phyloP scores from a whole-genome alignment of 1,140 invertebrate species.

The Acromyrmex heyeri region DNA sequence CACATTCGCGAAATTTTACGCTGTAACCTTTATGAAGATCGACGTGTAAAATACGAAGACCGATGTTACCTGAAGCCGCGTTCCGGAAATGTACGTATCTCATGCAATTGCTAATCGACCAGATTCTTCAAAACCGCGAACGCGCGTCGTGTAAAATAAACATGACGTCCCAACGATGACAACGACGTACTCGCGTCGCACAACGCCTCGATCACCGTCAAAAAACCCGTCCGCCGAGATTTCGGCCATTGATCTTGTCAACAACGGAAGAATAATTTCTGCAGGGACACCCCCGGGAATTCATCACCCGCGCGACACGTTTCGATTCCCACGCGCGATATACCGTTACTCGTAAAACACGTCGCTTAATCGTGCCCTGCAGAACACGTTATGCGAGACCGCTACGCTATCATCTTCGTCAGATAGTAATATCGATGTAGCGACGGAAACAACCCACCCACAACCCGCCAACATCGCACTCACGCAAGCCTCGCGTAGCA shows the following conservation, averaged over 20 bases:
- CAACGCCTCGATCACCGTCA: neutral
- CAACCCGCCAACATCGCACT: conserved; percentile 34
- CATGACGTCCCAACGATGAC: conserved; percentile 31
- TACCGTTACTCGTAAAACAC: conserved; percentile 27
- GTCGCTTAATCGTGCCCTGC: conserved; percentile 30
- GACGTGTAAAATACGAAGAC: neutral
- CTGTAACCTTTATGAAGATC: conserved; percentile 65
- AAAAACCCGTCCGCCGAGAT: conserved; percentile 34
- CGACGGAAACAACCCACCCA: conserved; percentile 44
- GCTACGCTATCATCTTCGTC: conserved; percentile 51
- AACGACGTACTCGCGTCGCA: neutral
- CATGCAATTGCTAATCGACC: conserved; percentile 58
- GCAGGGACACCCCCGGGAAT: conserved; percentile 14
- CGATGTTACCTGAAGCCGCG: neutral
- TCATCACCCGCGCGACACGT: conserved; percentile 37
- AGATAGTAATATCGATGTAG: conserved; percentile 62
- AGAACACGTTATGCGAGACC: neutral
- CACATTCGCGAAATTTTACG: conserved; percentile 54
- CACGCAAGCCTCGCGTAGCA: conserved; percentile 70
- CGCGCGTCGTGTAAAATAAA: conserved; percentile 56
- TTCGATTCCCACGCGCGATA: conserved; percentile 43
- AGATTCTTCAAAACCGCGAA: conserved; percentile 42
- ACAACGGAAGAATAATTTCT: conserved; percentile 54
- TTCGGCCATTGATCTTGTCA: conserved; percentile 47
- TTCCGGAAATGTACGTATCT: conserved; percentile 58